Conservation (phyloP, 2,113 vertebrate species). For the Sphyrna mokarran region DNA sequence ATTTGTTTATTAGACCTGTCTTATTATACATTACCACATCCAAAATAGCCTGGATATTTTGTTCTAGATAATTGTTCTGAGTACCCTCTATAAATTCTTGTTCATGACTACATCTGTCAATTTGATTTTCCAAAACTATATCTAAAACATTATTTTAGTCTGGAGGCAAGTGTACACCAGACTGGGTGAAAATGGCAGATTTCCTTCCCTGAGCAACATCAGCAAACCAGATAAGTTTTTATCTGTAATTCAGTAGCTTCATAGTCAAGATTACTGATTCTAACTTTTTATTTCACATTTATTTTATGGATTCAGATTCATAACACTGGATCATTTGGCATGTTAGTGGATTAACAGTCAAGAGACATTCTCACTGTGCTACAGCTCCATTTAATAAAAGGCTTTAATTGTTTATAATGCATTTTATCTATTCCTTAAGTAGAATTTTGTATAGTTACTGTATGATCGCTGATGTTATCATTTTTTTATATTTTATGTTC, state of each 20-base stretch:
- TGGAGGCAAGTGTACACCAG: not conserved
- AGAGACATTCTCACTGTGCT: not conserved
- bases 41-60: too few relatives aligned
- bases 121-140: too few relatives aligned
- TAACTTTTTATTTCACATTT: not conserved
- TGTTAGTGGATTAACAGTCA: not conserved
- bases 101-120: too few relatives aligned
- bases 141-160: not conserved
- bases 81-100: too few relatives aligned
- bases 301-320: not conserved
- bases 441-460: not conserved
- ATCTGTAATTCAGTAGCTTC: not conserved
- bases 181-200: not conserved
- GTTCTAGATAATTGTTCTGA: too few relatives aligned
- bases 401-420: not conserved
- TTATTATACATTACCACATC: too few relatives aligned
- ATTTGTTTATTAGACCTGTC: too few relatives aligned
- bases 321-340: not conserved
- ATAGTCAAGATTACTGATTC: not conserved
- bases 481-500: conserved; percentile 6
- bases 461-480: not conserved
- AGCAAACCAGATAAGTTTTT: not conserved
- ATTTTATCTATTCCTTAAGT: not conserved
- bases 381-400: not conserved
- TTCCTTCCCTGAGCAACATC: not conserved